Conservation (phyloP, 2,113 vertebrate species). For the Pteronura brasiliensis region DNA sequence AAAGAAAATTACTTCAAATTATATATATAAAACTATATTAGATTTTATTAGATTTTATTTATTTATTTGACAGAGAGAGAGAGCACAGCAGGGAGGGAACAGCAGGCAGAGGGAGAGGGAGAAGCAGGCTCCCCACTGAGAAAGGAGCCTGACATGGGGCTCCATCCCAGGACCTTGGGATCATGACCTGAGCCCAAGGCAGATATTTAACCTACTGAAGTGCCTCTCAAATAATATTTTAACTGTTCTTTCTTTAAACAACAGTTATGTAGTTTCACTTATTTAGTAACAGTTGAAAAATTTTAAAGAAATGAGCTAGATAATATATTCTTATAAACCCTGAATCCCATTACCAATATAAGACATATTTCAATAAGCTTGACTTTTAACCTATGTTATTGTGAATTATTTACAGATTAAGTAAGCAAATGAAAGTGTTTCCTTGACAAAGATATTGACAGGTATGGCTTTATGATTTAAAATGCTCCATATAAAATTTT, state of each 20-base stretch:
- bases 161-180: too few species aligned
- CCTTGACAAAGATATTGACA: not conserved
- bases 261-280: slow-evolving; percentile 14
- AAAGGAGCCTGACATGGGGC: too few species aligned
- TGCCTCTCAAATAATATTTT: not conserved
- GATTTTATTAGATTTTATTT: too few species aligned
- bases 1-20: too few species aligned
- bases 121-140: too few species aligned
- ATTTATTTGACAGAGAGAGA: too few species aligned
- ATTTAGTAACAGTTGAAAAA: slow-evolving; percentile 55
- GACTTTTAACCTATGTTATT: not conserved
- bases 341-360: not conserved
- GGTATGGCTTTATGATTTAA: slow-evolving; percentile 21
- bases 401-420: not conserved
- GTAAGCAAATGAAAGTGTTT: not conserved
- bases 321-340: slow-evolving; percentile 38
- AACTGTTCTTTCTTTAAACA: slow-evolving; percentile 9
- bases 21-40: too few species aligned
- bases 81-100: too few species aligned
- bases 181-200: too few species aligned
- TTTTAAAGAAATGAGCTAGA: not conserved
- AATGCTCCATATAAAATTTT: not conserved
- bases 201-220: too few species aligned
- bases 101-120: too few species aligned
- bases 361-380: not conserved